Evolutionary conservation across 2,888 invertebrate species (phyloP), one percentile per base, ranked within the genome.

Genomic region (Apoda limacodes): DNA sequence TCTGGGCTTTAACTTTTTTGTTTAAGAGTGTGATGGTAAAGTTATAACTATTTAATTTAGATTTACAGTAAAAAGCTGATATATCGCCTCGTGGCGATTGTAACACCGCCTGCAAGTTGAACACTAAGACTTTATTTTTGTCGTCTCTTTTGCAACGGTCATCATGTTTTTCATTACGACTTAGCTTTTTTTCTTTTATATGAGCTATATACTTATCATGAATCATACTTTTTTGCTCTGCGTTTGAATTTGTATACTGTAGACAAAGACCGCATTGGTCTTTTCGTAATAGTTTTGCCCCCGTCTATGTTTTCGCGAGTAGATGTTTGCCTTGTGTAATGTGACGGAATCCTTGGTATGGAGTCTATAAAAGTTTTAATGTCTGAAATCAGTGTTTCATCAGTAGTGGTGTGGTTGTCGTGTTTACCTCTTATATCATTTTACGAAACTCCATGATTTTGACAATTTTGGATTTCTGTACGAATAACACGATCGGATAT

Each of bases 51-150:
- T 45, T 40, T 11, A 48, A 22, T 29, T 44, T 40, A 5, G 35
- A 39, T 37, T 38, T 45, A 23, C 46, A 43, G 33, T 42, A 48
- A 29, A 46, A 46, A 9, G 17, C 34, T 22, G 42, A 42, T 5
- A 38, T 30, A 25, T 42, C 32, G 3, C 40, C 45, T 28, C 32
- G 36, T 14, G 44, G 44, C 6, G 34, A 37, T 32, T 43, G 46
- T 11, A 45, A 23, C 24, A 45, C 42, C 13, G 45, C 44, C 39
- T 46, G 40, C 9, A 45, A 19, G 30, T 45, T 40, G 29, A 34
- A 44, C 12, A 47, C 25, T 25, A 35, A 3, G 14, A 43, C 40
- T 37, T 30, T 43, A 28, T 39, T 43, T 12, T 24, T 38, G 9
- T 39, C 39, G 21, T 38, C 32, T 17, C 45, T 41, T 26, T 42